phyloP scores from a whole-genome alignment of 2,888 invertebrate genomes.

The Trissonchulus latispiculum region DNA sequence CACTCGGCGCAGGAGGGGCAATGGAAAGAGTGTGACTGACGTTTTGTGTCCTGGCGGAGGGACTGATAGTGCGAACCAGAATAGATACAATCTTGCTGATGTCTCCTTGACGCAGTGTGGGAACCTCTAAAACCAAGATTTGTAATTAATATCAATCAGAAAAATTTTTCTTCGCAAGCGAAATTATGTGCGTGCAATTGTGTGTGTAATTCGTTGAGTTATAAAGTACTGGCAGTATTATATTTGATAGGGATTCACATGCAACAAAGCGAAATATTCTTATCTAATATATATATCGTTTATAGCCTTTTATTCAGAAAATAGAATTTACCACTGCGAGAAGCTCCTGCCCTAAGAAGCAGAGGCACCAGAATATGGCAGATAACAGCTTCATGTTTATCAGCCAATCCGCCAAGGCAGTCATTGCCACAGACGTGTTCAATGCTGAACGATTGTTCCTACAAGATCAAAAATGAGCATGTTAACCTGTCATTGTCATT shows the following conservation, averaged over 20 bases:
- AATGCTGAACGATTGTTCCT: conserved; percentile 51
- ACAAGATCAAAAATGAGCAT: no score
- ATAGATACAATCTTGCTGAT: conserved; percentile 66
- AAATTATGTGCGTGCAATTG: no score
- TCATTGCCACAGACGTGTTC: conserved; percentile 91
- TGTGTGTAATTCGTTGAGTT: no score
- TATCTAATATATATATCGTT: no score
- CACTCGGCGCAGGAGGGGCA: background rate
- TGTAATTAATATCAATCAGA: no score
- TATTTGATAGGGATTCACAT: no score
- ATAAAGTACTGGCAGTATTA: no score
- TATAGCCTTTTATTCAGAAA: no score
- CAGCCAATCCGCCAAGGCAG: conserved; percentile 72
- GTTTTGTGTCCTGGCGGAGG: background rate
- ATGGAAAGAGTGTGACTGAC: background rate
- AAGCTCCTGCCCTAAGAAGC: conserved; percentile 85
- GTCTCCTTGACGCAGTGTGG: conserved; percentile 74
- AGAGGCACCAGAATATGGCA: conserved; percentile 92
- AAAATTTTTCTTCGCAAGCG: no score
- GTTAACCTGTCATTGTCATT: no score
- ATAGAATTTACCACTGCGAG: conserved; percentile 85
- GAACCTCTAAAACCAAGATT: conserved; percentile 80
- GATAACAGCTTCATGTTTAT: conserved; percentile 86
- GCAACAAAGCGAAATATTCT: no score
- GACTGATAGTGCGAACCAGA: background rate